These are phyloP conservation scores for Montipora sp. DNA, from an alignment of 64 coral and sea anemone species.

Conservation along the genomic window DNA sequence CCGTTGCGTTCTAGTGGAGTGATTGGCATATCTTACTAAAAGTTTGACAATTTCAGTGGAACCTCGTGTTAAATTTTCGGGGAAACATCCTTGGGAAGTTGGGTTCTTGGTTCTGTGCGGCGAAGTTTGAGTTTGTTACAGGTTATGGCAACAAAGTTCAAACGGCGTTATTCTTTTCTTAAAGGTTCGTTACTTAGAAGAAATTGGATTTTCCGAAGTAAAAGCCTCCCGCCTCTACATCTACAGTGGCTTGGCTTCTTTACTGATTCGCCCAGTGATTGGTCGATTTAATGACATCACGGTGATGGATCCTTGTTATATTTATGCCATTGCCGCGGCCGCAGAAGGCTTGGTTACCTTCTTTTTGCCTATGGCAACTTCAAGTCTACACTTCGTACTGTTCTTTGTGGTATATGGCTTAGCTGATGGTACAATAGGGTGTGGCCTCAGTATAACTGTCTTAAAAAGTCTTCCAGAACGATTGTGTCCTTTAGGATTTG, in stretches of 20 bases:
- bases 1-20: no score
- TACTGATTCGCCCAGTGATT: slow-evolving; percentile 16
- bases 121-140: no score
- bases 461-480: slow-evolving; percentile 28
- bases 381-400: background rate
- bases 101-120: no score
- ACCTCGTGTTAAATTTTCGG: no score
- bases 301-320: background rate
- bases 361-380: slow-evolving; percentile 1
- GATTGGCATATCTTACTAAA: no score
- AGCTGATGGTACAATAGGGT: slow-evolving; percentile 9
- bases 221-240: slow-evolving; percentile 35
- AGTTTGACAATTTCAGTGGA: no score
- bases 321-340: background rate
- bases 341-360: background rate
- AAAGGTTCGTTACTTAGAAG: slow-evolving; percentile 29
- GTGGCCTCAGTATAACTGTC: slow-evolving; percentile 2
- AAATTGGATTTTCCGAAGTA: background rate
- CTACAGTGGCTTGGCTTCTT: slow-evolving; percentile 28
- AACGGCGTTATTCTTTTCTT: background rate
- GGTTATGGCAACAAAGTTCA: no score
- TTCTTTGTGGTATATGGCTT: slow-evolving; percentile 30
- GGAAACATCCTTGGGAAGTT: no score
- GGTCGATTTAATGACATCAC: slow-evolving; percentile 26
- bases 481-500: slow-evolving; percentile 3